phyloP scores from a whole-genome alignment of 2,797 vertebrate genomes.

The Lindbergichthys nudifrons region DNA sequence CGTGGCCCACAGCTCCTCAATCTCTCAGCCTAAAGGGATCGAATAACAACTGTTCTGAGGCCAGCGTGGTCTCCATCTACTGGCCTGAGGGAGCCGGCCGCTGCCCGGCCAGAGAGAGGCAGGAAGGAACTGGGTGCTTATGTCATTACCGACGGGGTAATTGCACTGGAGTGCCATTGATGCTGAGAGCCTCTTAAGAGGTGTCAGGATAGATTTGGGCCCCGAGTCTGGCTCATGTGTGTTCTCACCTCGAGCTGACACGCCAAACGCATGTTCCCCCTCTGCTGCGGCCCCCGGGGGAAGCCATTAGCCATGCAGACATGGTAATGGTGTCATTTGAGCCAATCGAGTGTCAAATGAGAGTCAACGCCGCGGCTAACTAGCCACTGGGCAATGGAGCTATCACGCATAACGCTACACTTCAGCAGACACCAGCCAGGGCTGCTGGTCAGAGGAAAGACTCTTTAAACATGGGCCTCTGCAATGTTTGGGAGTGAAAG shows the following conservation, averaged over 20 bases:
- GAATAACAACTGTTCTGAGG: constrained; percentile 57
- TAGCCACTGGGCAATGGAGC: constrained; percentile 73
- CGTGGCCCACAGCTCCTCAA: constrained; percentile 34
- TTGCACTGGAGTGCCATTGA: constrained; percentile 82
- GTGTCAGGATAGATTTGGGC: constrained; percentile 82
- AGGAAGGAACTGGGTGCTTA: constrained; percentile 84
- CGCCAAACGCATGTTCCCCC: constrained; percentile 80
- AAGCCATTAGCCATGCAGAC: constrained; percentile 85
- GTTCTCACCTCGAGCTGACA: constrained; percentile 86
- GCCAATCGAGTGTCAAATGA: constrained; percentile 82
- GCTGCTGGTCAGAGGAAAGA: constrained; percentile 40
- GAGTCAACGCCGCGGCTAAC: constrained; percentile 76
- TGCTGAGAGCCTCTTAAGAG: constrained; percentile 84
- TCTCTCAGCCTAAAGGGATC: constrained; percentile 50
- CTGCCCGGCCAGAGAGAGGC: constrained; percentile 49
- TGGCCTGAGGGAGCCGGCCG: constrained; percentile 65
- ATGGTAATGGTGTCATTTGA: constrained; percentile 86
- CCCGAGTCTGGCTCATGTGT: constrained; percentile 83
- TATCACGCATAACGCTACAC: constrained; percentile 47
- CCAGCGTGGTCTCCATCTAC: constrained; percentile 52
- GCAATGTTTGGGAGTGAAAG: constrained; percentile 37
- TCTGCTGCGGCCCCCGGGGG: constrained; percentile 67
- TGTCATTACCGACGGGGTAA: constrained; percentile 83
- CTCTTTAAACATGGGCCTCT: constrained; percentile 46
- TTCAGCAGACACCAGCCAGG: constrained; percentile 54